Evolutionary conservation across 1,140 invertebrate species (phyloP).

Genomic region (Drosophila yakuba): DNA sequence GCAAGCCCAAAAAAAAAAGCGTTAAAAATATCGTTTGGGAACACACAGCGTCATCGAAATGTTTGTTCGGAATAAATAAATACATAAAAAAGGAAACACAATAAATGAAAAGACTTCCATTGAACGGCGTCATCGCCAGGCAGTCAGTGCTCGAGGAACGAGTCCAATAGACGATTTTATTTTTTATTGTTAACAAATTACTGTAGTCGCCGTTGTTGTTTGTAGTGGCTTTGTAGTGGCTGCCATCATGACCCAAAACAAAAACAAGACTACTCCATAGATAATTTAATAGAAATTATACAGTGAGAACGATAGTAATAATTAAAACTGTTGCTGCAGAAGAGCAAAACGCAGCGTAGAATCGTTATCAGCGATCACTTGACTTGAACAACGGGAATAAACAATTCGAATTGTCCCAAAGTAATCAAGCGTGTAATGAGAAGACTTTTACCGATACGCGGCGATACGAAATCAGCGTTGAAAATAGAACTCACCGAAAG

Average conservation of each 20-base stretch:
- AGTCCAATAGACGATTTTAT: conserved; percentile 42
- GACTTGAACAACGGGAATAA: conserved; percentile 42
- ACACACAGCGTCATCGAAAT: conserved; percentile 72
- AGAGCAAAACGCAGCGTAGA: conserved; percentile 1
- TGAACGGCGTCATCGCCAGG: conserved; percentile 56
- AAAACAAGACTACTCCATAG: conserved; percentile 37
- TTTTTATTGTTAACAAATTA: conserved; percentile 68
- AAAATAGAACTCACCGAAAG: not conserved
- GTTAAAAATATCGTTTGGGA: conserved; percentile 46
- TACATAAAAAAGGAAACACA: conserved; percentile 64
- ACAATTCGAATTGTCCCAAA: conserved; percentile 42
- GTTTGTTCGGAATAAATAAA: conserved; percentile 75
- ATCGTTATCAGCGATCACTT: conserved; percentile 45
- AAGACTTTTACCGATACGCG: conserved; percentile 12
- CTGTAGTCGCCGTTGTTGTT: conserved; percentile 17
- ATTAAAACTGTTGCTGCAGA: conserved; percentile 21
- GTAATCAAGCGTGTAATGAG: conserved; percentile 48
- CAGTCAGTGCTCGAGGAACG: conserved; percentile 39
- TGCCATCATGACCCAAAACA: not conserved
- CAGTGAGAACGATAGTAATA: conserved; percentile 38
- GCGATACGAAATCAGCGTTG: not conserved
- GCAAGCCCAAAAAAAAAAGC: conserved; percentile 59
- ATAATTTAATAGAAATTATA: conserved; percentile 66
- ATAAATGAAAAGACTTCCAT: conserved; percentile 72
- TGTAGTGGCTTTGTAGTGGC: not conserved